A percentile compares a stretch with the other conserved stretches of the same genome.
phyloP scores from a whole-genome alignment of 1,140 invertebrate genomes.

The Brachystomella parvula region DNA sequence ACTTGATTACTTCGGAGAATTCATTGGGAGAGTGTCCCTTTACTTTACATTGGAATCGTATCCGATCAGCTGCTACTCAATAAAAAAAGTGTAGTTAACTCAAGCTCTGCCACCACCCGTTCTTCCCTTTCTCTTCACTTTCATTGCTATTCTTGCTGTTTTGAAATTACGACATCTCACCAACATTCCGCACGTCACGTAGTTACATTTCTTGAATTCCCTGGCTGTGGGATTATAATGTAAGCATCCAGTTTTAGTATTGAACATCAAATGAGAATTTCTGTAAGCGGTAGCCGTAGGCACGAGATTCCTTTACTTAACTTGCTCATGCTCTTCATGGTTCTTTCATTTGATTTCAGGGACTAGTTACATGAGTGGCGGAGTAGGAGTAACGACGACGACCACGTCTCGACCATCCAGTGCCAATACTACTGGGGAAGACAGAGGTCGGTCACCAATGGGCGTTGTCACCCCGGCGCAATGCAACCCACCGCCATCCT shows the following conservation, averaged over 20 bases:
- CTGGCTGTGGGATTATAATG: too few species aligned
- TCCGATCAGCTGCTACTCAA: neutral
- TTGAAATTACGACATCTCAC: neutral
- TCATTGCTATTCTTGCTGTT: neutral
- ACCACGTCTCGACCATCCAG: neutral
- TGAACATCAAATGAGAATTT: neutral
- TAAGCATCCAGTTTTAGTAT: too few species aligned
- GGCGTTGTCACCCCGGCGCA: slow-evolving; percentile 6
- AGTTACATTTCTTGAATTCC: neutral
- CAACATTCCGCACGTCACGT: neutral
- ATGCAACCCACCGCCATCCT: neutral
- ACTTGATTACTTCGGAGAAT: too few species aligned
- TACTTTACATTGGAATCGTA: neutral
- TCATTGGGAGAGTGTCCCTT: too few species aligned
- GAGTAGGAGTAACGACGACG: slow-evolving; percentile 44
- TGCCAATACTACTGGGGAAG: slow-evolving; percentile 52
- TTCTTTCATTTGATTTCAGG: slow-evolving; percentile 45
- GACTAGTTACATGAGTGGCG: slow-evolving; percentile 69
- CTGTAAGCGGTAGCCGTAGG: neutral
- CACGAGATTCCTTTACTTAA: neutral
- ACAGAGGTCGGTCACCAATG: slow-evolving; percentile 26
- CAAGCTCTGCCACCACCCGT: neutral
- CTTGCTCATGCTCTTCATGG: neutral
- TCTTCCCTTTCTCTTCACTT: neutral
- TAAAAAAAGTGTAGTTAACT: neutral